Conservation (phyloP, 92 coral and sea anemone genomes). For the Umimayanthus chanpuru region DNA sequence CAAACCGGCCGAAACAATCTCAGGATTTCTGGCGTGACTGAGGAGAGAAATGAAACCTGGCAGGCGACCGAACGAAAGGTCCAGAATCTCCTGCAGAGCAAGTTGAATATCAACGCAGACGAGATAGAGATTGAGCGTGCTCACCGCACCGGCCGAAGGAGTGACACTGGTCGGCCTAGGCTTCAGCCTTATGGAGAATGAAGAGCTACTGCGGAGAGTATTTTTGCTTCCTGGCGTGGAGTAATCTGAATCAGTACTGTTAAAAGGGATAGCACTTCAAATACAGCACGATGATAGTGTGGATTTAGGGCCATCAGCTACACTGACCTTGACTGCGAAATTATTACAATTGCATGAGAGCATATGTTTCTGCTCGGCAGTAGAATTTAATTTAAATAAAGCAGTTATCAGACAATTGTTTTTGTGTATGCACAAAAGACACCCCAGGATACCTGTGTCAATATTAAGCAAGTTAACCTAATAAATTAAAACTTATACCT, state of each 20-base stretch:
- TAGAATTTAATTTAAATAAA: too few species aligned
- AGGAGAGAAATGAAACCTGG: not conserved
- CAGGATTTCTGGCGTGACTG: conserved; percentile 10
- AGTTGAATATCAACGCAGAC: too few species aligned
- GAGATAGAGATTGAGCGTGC: too few species aligned
- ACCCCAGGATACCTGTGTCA: not conserved
- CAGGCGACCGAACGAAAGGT: too few species aligned
- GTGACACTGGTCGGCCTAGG: too few species aligned
- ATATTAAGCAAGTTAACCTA: too few species aligned
- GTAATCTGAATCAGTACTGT: not conserved
- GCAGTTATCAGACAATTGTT: not conserved
- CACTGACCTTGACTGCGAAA: not conserved
- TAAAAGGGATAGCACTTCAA: too few species aligned
- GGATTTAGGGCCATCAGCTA: not conserved
- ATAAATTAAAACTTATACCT: not conserved
- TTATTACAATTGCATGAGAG: not conserved
- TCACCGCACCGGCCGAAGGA: too few species aligned
- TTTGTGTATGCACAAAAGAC: not conserved
- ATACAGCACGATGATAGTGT: not conserved
- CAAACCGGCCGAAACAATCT: conserved; percentile 9
- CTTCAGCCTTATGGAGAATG: not conserved
- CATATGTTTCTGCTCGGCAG: not conserved
- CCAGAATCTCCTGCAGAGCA: too few species aligned
- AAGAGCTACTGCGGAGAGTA: not conserved
- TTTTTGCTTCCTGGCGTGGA: not conserved